Percentiles rank a stretch among this genome's conserved stretches.
phyloP scores from a whole-genome alignment of 2,113 vertebrate species.

The Phylloscopus trochiloides region DNA sequence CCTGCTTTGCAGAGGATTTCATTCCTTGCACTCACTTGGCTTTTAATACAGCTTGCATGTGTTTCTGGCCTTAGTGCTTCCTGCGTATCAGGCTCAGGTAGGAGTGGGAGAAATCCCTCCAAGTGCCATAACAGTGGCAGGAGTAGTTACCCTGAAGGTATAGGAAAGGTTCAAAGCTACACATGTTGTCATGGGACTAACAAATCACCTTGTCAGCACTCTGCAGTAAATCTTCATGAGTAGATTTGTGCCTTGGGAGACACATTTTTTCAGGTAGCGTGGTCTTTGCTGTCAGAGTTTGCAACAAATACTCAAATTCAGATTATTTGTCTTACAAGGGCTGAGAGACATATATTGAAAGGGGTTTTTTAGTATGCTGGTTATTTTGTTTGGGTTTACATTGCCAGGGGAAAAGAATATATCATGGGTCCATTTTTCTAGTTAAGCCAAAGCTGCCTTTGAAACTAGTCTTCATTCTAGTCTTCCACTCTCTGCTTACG shows the following conservation, averaged over 20 bases:
- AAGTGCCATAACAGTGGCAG: background rate
- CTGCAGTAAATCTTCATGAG: background rate
- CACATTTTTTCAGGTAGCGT: background rate
- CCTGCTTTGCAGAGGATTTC: background rate
- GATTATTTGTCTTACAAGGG: background rate
- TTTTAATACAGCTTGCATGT: background rate
- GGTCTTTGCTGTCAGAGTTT: background rate
- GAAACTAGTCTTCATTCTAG: background rate
- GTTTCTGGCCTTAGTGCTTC: background rate
- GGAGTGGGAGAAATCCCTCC: background rate
- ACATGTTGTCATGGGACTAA: background rate
- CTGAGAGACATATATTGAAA: background rate
- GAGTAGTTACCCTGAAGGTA: background rate
- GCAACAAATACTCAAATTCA: background rate
- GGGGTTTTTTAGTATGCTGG: background rate
- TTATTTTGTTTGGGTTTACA: background rate
- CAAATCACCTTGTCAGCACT: background rate
- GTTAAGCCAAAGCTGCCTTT: background rate
- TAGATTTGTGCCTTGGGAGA: background rate
- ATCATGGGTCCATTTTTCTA: background rate
- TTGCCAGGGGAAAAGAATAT: background rate
- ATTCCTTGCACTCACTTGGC: background rate
- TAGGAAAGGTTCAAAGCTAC: background rate
- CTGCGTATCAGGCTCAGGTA: background rate
- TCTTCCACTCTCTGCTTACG: background rate